Evolutionary conservation across 2,888 invertebrate species (phyloP), one percentile per base, ranked within the genome.

Genomic region (Hemaris fuciformis): DNA sequence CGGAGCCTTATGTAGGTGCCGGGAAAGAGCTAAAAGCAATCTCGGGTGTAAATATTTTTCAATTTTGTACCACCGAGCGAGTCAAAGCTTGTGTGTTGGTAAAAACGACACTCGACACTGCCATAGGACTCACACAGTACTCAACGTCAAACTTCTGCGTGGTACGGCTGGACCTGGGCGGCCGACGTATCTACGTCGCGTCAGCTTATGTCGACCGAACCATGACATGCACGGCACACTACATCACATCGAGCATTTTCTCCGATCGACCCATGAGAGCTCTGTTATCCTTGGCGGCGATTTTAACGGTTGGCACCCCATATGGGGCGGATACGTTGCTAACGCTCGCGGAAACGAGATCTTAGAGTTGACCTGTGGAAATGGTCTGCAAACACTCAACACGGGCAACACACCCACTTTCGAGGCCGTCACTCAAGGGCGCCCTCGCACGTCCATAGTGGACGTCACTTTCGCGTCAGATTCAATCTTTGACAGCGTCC

Each of bases 221-320:
- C 6, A 0, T 0, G 68, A 70, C 13, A 13, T 18, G 0, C 10
- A 20, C n/a, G 31, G 56, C 1, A 70, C 64, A 0, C 5, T 71
- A 0, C 0, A 27, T 0, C 62, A 53, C 7, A 43, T 69, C 0
- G 64, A 71, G 0, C 0, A 6, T 0, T 64, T 69, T 3, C 48
- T 72, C 0, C 6, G 63, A 1, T 18, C 22, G 0, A 59, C 34
- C 0, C 0, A 6, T 0, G 59, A 58, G 1, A 31, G 66, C 0
- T 38, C 6, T 0, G 60, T 63, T 34, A 41, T 75, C 0, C 57
- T 74, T 0, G 56, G 66, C 3, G 75, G 73, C 0, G 72, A 75
- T 31, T 64, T 73, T 10, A 75, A 75, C 31, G 74, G 70, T 0
- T 70, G 71, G 69, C 69, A 74, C 34, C 22, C 42, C 0, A 0